These are phyloP conservation scores for Ophiothrix spiculata DNA, from an alignment of 35 echinoderm and acorn worm genomes.

Conservation along the genomic window DNA sequence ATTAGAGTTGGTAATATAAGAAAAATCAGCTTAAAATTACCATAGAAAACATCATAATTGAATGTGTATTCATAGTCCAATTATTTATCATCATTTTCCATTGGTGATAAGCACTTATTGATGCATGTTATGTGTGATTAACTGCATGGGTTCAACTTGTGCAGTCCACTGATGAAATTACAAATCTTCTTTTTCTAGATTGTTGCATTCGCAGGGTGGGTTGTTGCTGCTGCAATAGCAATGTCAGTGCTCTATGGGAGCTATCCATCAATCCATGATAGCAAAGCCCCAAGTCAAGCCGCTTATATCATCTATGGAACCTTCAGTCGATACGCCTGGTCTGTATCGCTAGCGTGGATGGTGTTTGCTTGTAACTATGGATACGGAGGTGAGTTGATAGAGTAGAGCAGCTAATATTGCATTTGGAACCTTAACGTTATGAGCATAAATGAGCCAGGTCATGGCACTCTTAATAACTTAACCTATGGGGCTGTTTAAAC, in stretches of 20 bases:
- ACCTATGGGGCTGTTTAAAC: no score
- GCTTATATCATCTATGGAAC: slow-evolving; percentile 35
- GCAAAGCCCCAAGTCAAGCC: not conserved
- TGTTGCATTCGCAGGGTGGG: slow-evolving; percentile 34
- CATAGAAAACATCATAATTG: not conserved
- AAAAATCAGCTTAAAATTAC: not conserved
- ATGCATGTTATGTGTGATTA: no score
- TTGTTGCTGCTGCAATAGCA: slow-evolving; percentile 18
- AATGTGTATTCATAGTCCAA: not conserved
- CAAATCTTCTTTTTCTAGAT: slow-evolving; percentile 24
- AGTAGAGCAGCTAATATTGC: no score
- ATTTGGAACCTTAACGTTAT: no score
- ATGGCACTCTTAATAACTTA: no score
- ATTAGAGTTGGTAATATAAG: not conserved
- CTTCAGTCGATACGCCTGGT: slow-evolving; percentile 30
- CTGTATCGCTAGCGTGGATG: slow-evolving; percentile 37
- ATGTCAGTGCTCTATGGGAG: slow-evolving; percentile 54
- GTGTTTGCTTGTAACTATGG: slow-evolving; percentile 57
- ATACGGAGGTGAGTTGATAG: slow-evolving; percentile 44
- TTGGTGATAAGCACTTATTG: not conserved
- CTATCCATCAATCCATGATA: slow-evolving; percentile 33
- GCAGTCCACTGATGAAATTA: no score
- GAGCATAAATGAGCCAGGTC: no score
- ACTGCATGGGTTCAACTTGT: no score
- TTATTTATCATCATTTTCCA: not conserved